Evolutionary conservation across 2,113 vertebrate genomes (phyloP), one percentile per base, ranked within the genome.

Genomic region (Xiphophorus maculatus): DNA sequence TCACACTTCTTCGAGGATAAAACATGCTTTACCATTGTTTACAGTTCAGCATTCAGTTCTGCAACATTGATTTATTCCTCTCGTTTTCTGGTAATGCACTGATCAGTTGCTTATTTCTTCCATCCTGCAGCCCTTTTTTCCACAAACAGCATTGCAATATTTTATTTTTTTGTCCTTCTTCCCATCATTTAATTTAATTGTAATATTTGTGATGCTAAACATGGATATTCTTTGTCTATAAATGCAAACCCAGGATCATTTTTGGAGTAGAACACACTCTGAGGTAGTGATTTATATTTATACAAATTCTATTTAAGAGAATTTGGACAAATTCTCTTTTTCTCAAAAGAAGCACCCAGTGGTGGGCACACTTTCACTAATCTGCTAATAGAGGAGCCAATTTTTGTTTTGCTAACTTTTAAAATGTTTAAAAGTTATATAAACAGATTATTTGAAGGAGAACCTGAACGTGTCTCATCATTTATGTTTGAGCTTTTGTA

Each of bases 161-260:
- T 30, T 51, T n/a, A 51, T 65, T 27, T 81, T 44, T 83, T 65
- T 71, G 12, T 63, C 54, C 85, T 65, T 80, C 65, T 77, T 37
- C 82, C 76, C 63, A 76, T 61, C 71, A 44, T 81, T 71, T 42
- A 33, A 63, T 54, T 28, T 22, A 70, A 7, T 48, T 81, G 25
- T 74, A 42, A 28, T 77, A 15, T 65, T 27, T 81, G 27, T 84
- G n/a, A 86, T 87, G 15, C 69, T 87, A 89, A 90, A 91, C 88
- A 85, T 84, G 9, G 40, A 58, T 89, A 73, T 92, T 79, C 91
- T 85, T 87, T 89, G 76, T 92, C 91, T 84, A 82, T 88, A 88
- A 94, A 93, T 90, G 94, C 95, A 91, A 91, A 80, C 93, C 87
- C 76, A 96, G 95, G 95, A 96, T 90, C 91, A 89, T 88, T 96